A percentile compares a stretch with the other conserved stretches of the same genome.
These are phyloP conservation scores for Paelopatides confundens DNA, from an alignment of 53 echinoderm and acorn worm species.

Conservation along the genomic window DNA sequence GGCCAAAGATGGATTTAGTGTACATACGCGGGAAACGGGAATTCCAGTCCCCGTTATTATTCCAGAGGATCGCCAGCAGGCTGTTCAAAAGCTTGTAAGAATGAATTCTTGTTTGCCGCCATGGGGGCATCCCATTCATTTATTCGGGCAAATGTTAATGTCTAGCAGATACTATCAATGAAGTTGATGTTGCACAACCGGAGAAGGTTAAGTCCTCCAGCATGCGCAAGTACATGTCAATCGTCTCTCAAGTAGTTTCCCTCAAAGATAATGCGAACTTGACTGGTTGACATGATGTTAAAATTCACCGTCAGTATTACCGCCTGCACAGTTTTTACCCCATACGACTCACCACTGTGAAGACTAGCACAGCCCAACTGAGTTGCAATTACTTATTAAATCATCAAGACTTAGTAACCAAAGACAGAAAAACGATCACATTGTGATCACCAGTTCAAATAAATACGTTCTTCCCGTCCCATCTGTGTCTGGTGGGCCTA, in stretches of 20 bases:
- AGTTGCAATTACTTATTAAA: too few species aligned
- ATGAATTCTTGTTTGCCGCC: slow-evolving; percentile 2
- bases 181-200: slow-evolving; percentile 50
- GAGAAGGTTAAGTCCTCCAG: slow-evolving; percentile 43
- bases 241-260: slow-evolving; percentile 52
- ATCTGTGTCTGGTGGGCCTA: too few species aligned
- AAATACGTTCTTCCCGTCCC: too few species aligned
- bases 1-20: slow-evolving; percentile 25
- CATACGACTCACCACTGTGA: too few species aligned
- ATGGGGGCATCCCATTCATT: slow-evolving; percentile 4
- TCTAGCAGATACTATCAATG: slow-evolving; percentile 38
- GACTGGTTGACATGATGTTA: slow-evolving; percentile 65
- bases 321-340: too few species aligned
- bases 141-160: slow-evolving; percentile 48
- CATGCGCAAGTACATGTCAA: slow-evolving; percentile 59
- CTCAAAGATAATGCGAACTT: slow-evolving; percentile 58
- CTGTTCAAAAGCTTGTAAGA: not conserved
- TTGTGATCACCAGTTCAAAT: too few species aligned
- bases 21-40: slow-evolving; percentile 2
- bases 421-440: too few species aligned
- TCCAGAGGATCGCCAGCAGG: slow-evolving; percentile 2
- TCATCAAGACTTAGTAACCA: too few species aligned
- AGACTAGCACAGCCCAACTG: too few species aligned
- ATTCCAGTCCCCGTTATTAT: slow-evolving; percentile 1
- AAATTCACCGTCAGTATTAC: slow-evolving; percentile 62